A percentile compares a stretch with the other conserved stretches of the same genome.
Conservation (phyloP, 2,113 vertebrate species). For the Macheiramphus alcinus region DNA sequence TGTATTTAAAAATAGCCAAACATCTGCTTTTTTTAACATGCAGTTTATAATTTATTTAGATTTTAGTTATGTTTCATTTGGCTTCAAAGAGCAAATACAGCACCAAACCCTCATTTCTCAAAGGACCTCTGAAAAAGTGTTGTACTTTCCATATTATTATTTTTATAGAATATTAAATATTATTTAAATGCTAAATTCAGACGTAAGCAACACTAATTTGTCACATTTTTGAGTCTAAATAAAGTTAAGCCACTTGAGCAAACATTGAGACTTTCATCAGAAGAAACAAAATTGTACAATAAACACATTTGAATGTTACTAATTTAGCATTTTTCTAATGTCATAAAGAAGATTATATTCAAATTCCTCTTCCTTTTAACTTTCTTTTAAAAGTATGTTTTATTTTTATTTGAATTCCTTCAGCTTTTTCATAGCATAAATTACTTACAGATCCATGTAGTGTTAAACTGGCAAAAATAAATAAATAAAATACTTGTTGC, state of each 20-base stretch:
- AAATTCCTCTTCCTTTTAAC: neutral
- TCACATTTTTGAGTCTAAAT: neutral
- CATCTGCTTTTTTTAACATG: neutral
- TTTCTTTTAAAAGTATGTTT: neutral
- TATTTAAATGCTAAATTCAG: neutral
- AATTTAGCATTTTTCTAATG: neutral
- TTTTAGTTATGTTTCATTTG: neutral
- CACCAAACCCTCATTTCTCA: neutral
- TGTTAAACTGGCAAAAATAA: neutral
- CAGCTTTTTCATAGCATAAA: neutral
- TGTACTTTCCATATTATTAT: neutral
- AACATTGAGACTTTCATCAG: neutral
- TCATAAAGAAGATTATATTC: neutral
- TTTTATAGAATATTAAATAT: neutral
- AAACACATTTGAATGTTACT: neutral
- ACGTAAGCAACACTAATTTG: neutral
- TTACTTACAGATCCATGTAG: neutral
- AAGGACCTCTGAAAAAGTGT: neutral
- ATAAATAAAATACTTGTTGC: conserved; percentile 46
- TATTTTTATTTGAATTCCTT: neutral
- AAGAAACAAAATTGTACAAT: neutral
- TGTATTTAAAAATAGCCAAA: neutral
- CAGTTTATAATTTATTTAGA: neutral
- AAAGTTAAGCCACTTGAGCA: neutral
- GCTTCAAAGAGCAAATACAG: neutral